A percentile compares a stretch with the other conserved stretches of the same genome.
Conservation (phyloP, 2,888 invertebrate species). For the Hemistola chrysoprasaria region DNA sequence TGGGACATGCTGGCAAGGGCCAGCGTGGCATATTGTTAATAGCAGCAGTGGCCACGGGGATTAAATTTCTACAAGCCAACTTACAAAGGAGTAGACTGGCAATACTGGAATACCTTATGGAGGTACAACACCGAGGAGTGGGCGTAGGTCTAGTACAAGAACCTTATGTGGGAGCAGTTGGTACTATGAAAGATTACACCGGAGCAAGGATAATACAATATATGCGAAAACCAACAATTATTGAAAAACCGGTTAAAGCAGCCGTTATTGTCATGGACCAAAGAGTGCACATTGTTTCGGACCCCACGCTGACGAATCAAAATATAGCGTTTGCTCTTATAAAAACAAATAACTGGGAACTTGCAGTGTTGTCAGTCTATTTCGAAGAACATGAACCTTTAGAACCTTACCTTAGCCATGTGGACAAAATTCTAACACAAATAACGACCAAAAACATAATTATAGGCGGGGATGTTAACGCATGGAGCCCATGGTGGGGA, state of each 20-base stretch:
- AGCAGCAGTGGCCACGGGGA: no score
- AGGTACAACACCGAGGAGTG: not conserved
- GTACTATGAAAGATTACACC: not conserved
- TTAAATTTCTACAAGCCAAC: not conserved
- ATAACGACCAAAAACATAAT: no score
- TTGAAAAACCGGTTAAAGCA: slow-evolving; percentile 1
- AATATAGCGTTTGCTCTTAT: not conserved
- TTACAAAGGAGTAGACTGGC: not conserved
- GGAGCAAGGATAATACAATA: not conserved
- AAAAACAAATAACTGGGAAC: not conserved
- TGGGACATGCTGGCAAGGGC: no score
- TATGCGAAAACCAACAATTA: no score
- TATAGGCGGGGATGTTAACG: no score
- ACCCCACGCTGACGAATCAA: not conserved
- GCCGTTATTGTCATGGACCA: not conserved
- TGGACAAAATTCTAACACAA: no score
- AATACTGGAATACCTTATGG: not conserved
- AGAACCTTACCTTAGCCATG: no score
- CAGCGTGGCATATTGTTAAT: no score
- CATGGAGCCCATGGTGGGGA: no score
- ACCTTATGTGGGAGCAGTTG: not conserved
- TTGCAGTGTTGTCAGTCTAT: not conserved
- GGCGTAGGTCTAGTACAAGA: not conserved
- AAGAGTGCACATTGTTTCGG: not conserved
- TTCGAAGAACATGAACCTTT: not conserved